Evolutionary conservation across 2,888 invertebrate genomes (phyloP).

Genomic region (Euclidia mi): DNA sequence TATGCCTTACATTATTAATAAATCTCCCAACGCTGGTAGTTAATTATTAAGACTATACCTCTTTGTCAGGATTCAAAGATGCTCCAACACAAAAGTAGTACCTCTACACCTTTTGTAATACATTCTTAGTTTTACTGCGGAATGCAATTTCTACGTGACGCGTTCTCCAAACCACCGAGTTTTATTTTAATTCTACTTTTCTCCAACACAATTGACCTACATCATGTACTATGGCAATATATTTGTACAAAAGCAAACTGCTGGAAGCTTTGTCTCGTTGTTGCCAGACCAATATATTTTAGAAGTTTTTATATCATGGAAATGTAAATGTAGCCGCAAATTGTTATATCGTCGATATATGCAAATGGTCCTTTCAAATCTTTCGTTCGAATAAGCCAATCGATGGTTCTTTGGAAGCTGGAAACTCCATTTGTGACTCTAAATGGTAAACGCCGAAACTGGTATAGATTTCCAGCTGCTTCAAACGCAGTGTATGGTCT

Average conservation of each 20-base stretch:
- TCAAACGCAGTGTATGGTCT: too few species aligned
- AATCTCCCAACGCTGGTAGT: background rate
- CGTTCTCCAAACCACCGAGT: conserved; percentile 51
- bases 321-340: too few species aligned
- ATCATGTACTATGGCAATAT: conserved; percentile 4
- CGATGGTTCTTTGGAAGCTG: too few species aligned
- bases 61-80: conserved; percentile 7
- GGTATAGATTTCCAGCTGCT: too few species aligned
- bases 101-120: conserved; percentile 41
- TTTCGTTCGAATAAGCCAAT: too few species aligned
- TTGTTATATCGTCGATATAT: too few species aligned
- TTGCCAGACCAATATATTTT: conserved; percentile 37
- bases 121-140: conserved; percentile 33
- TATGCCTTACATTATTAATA: too few species aligned
- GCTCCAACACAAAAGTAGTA: conserved; percentile 14
- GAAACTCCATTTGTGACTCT: too few species aligned
- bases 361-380: too few species aligned
- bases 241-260: conserved; percentile 18
- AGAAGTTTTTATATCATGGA: conserved; percentile 44
- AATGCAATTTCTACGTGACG: conserved; percentile 60
- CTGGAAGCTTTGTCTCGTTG: conserved; percentile 31
- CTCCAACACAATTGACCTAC: conserved; percentile 12
- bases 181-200: conserved; percentile 45
- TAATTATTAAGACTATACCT: background rate
- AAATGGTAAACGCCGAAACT: too few species aligned